Evolutionary conservation across 2,797 vertebrate species (phyloP), one percentile per base, ranked within the genome.

Genomic region (Podarcis lilfordi): DNA sequence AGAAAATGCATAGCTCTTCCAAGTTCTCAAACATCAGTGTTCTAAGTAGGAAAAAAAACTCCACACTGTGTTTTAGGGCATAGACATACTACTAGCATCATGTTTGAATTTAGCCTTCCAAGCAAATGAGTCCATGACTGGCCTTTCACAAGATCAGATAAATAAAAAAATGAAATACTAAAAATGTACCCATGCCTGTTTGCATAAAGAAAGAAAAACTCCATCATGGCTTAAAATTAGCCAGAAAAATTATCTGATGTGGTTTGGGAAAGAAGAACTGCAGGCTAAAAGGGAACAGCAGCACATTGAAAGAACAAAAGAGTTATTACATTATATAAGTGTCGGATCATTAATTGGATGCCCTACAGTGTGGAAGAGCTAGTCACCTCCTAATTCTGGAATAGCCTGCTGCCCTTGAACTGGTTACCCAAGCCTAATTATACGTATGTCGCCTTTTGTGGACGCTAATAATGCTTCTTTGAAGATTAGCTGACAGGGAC

Each of bases 351-450:
- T 84, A 88, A 32, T 27, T 71, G 0, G 8, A 83, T 35, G 29
- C 29, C 85, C 17, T 78, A 79, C 35, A 84, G 86, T 29, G 32
- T 68, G 68, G 72, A 92, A 90, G 81, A 92, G 84, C 35, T 72
- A 59, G 43, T 82, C 83, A 91, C 11, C 64, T 84, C 40, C 91
- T 91, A 37, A 88, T 6, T 88, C 25, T 90, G 71, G 55, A 92
- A 76, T 43, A 91, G 25, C 19, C 40, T 90, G 0, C 0, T 81
- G 82, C 43, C 43, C 13, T 25, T 71, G 75, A 8, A 2, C 15
- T 2, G 8, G 29, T 45, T 79, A 77, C 75, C 88, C 69, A 91
- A 61, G 35, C 40, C 37, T 89, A 89, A 89, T 89, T 81, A 75
- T 15, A 74, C 35, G 17, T 29, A 10, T 37, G 66, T 9, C 27